These are phyloP conservation scores for Hylyphantes graminicola DNA, from an alignment of 1,140 invertebrate genomes.

Conservation along the genomic window DNA sequence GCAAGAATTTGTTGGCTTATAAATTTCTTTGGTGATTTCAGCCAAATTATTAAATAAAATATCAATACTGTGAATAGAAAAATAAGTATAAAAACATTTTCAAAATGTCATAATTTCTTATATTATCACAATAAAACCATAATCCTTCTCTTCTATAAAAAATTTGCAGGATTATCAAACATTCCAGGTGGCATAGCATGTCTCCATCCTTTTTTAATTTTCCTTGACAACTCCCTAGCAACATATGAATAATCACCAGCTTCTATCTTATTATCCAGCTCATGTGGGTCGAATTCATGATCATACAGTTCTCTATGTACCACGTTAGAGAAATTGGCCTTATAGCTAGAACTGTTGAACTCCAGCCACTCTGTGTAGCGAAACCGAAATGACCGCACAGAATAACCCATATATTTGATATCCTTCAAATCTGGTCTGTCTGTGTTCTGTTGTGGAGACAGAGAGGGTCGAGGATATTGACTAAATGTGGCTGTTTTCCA, in stretches of 20 bases:
- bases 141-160: too few species aligned
- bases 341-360: slow-evolving; percentile 65
- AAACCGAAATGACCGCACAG: slow-evolving; percentile 76
- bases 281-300: slow-evolving; percentile 76
- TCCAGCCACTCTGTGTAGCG: slow-evolving; percentile 84
- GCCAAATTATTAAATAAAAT: too few species aligned
- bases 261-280: slow-evolving; percentile 77
- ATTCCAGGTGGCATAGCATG: slow-evolving; percentile 37
- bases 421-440: slow-evolving; percentile 81
- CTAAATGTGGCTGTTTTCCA: slow-evolving; percentile 74
- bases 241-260: slow-evolving; percentile 60
- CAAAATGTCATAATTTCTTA: too few species aligned
- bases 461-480: slow-evolving; percentile 85
- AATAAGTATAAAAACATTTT: too few species aligned
- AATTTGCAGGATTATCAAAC: slow-evolving; percentile 7
- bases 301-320: slow-evolving; percentile 73
- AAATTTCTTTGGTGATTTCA: too few species aligned
- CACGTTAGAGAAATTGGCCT: slow-evolving; percentile 75
- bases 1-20: too few species aligned
- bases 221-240: slow-evolving; percentile 62
- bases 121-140: too few species aligned
- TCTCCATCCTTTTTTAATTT: slow-evolving; percentile 65
- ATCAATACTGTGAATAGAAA: too few species aligned
- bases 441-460: slow-evolving; percentile 77
- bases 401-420: slow-evolving; percentile 85